Evolutionary conservation across 2,113 vertebrate species (phyloP).

Genomic region (Psittacara wagleri): DNA sequence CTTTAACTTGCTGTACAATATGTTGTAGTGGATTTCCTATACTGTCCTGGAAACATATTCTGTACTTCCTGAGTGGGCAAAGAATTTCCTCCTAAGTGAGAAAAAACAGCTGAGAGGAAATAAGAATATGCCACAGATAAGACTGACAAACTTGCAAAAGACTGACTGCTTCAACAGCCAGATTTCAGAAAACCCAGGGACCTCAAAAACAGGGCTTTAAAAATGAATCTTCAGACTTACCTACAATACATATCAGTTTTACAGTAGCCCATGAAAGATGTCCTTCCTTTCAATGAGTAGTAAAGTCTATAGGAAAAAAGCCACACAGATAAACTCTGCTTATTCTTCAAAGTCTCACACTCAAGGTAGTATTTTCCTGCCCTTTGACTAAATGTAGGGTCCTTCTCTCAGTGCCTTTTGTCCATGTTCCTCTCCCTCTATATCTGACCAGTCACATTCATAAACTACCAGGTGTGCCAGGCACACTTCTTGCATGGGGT

Average conservation of each 20-base stretch:
- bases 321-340: background rate
- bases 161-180: background rate
- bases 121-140: background rate
- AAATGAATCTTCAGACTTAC: background rate
- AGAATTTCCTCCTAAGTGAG: background rate
- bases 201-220: background rate
- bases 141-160: background rate
- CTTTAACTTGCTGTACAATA: background rate
- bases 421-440: background rate
- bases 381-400: background rate
- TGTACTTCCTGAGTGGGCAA: background rate
- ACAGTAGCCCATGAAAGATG: background rate
- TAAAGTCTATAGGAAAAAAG: background rate
- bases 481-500: background rate
- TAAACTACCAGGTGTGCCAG: background rate
- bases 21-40: background rate
- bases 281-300: background rate
- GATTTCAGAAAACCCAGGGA: background rate
- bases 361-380: background rate
- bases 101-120: background rate
- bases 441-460: background rate
- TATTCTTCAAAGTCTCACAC: background rate
- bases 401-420: background rate
- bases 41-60: background rate
- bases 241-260: background rate